These are phyloP conservation scores for Desoria tigrina DNA, from an alignment of 2,888 invertebrate genomes.

Conservation along the genomic window DNA sequence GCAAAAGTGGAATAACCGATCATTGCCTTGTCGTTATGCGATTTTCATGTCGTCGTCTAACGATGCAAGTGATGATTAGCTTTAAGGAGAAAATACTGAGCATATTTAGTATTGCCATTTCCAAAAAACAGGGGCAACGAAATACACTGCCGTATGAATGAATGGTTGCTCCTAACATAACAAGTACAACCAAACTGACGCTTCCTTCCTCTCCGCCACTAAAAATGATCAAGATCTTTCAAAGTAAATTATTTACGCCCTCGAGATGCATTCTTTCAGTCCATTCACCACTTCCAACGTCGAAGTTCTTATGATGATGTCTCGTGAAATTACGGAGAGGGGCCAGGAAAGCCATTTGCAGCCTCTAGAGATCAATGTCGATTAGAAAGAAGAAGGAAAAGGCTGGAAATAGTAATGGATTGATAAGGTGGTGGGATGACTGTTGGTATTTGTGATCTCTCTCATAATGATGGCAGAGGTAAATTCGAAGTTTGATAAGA, in stretches of 20 bases:
- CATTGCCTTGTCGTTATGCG: constrained; percentile 9
- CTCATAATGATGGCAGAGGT: constrained; percentile 8
- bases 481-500: constrained; percentile 24
- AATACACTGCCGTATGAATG: no score
- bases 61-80: not conserved
- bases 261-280: constrained; percentile 6
- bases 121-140: no score
- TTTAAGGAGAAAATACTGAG: no score
- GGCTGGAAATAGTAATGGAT: constrained; percentile 29
- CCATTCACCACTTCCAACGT: not conserved
- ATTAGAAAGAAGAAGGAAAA: constrained; percentile 7
- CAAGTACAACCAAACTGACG: no score
- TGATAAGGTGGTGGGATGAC: constrained; percentile 36
- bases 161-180: no score
- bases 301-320: not conserved
- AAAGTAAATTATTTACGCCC: constrained; percentile 3
- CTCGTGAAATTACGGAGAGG: not conserved
- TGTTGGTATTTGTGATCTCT: constrained; percentile 34
- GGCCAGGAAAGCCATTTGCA: not conserved
- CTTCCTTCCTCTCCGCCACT: not conserved
- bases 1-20: constrained; percentile 1
- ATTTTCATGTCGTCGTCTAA: constrained; percentile 4
- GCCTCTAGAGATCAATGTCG: constrained; percentile 14
- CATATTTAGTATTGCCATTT: no score
- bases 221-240: not conserved